These are phyloP conservation scores for Orthosia cruda DNA, from an alignment of 2,888 invertebrate species.

Conservation along the genomic window DNA sequence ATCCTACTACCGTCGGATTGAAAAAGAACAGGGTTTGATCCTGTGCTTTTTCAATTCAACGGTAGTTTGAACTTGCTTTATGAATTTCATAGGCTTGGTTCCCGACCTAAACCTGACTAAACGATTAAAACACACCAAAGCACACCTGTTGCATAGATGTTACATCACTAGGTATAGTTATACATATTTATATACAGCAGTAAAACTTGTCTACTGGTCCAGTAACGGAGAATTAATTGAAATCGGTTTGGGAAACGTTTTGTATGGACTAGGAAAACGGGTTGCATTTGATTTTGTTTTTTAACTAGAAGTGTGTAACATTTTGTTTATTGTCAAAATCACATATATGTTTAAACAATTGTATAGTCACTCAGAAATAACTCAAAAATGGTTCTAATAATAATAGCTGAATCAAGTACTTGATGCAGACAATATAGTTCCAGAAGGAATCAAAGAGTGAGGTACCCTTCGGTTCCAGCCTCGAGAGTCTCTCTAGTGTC, in stretches of 20 bases:
- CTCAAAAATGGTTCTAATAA: neutral
- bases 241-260: neutral
- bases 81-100: conserved; percentile 23
- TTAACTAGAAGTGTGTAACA: neutral
- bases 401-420: neutral
- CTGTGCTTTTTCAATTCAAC: conserved; percentile 1
- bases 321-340: neutral
- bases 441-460: neutral
- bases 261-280: neutral
- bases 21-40: too few relatives aligned
- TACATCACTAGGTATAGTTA: neutral
- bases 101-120: conserved; percentile 7
- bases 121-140: conserved; percentile 25
- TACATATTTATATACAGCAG: neutral
- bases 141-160: conserved; percentile 38
- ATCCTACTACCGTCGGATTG: too few relatives aligned
- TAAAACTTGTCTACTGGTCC: neutral
- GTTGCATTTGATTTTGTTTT: conserved; percentile 1
- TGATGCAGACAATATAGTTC: neutral
- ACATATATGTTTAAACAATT: neutral
- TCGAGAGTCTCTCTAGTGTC: too few relatives aligned
- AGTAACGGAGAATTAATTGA: conserved; percentile 15
- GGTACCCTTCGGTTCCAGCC: too few relatives aligned
- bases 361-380: neutral
- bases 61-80: neutral